Evolutionary conservation across 2,113 vertebrate species (phyloP), one percentile per base, ranked within the genome.

Genomic region (Smithornis capensis): DNA sequence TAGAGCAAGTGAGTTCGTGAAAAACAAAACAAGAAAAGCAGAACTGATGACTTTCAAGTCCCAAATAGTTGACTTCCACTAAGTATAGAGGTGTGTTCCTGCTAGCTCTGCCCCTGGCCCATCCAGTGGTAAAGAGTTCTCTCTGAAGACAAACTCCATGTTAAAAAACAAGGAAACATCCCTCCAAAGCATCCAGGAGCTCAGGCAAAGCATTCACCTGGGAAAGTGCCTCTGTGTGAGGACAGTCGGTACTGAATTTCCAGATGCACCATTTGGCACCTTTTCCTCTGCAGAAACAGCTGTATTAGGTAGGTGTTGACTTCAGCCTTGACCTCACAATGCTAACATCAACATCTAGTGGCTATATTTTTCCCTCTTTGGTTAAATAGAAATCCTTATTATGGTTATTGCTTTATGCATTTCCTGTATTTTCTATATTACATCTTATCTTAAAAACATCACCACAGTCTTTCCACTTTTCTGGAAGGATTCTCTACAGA

Each of bases 391-490:
- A 81, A 68, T 3, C 2, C 17, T 74, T 18, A 5, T 24, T 35
- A 40, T 0, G 0, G 16, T 35, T 40, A 49, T 17, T 17, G 5
- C 12, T 75, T 8, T 6, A 9, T 33, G 3, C 13, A 65, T 60
- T 89, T 83, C 17, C 18, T 49, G 14, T 49, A 53, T 21, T 53
- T 65, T 6, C 9, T 74, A 2, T 37, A 31, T 23, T 40, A 23
- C 8, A 10, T 52, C 15, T 2, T 16, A 21, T 12, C 31, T 53
- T 59, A 42, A 53, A 79, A 74, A n/a, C 10, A 42, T 11, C 12
- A n/a, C 12, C 11, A 38, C 5, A 4, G n/a, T 38, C 31, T 55
- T 56, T 40, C 33, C 2, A 4, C 12, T 81, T 38, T 47, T 49
- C 45, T 3, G 3, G 42, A 9, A 78, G 47, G 25, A 53, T 19